Base-by-base conservation (phyloP, 2,113 vertebrate genomes). In the Hylia prasina region DNA sequence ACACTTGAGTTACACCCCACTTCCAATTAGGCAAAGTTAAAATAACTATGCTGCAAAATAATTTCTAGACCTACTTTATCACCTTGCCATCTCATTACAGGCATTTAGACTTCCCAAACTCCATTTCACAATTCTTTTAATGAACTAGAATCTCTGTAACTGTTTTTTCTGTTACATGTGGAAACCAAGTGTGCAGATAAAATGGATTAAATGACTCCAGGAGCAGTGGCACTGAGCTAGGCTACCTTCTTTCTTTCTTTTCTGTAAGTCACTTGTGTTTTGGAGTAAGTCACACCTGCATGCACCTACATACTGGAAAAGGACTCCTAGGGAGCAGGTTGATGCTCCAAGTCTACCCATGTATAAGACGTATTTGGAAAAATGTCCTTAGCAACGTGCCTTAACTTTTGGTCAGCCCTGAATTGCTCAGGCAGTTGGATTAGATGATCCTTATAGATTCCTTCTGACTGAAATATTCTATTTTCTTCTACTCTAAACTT, bases 271-370 rank as follows among this genome's bases (percentile, higher is more conserved):
- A 35, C 23, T 45, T 9, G 0, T 3, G 8, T 19, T 75, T 53
- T 40, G 66, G 53, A 75, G 11, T 10, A 58, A 50, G 22, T 13
- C n/a, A 61, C 39, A 53, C 13, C 14, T 50, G 50, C 30, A 58
- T 0, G 0, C 8, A 51, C 25, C 33, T 37, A 22, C 10, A 53
- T 10, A 9, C 20, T 47, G 27, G 22, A 64, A 42, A 31, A 60
- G 23, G 31, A 33, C 44, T 37, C 28, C 7, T 4, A 19, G 19
- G n/a, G 42, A 69, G 40, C 10, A 8, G 5, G 3, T 12, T 42
- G 6, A 30, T 69, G 54, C 14, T 54, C 53, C 53, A 63, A 53
- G 44, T 17, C 20, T 39, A 10, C 15, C 56, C n/a, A 15, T 35
- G 10, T 40, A 40, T 22, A 27, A 69, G 25, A 76, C 21, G 30